Evolutionary conservation across 2,888 invertebrate species (phyloP).

Genomic region (Eurytoma californica): DNA sequence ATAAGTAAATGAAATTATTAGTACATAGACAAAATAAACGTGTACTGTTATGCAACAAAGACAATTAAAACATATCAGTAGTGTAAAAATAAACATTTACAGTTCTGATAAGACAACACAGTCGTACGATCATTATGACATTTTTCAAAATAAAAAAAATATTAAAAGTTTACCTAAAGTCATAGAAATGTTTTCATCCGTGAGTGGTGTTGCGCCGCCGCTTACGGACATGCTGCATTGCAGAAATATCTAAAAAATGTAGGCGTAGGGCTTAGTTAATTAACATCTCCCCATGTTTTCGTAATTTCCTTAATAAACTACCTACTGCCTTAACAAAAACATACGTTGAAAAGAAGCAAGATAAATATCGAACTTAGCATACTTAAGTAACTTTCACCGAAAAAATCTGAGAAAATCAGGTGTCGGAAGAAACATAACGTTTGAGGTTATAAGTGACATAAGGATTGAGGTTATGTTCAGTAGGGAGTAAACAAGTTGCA

Average conservation of each 20-base stretch:
- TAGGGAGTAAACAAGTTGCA: conserved; percentile 17
- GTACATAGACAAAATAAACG: neutral
- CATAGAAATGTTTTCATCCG: conserved; percentile 88
- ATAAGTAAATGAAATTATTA: neutral
- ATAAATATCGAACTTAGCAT: no score
- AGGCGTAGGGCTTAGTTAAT: neutral
- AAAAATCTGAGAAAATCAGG: neutral
- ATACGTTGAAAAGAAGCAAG: no score
- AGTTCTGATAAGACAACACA: neutral
- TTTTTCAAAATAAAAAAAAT: neutral
- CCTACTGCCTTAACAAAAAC: no score
- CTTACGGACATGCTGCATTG: conserved; percentile 74
- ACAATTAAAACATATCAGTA: neutral
- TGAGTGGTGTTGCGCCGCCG: conserved; percentile 89
- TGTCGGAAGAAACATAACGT: neutral
- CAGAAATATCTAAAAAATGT: conserved; percentile 74
- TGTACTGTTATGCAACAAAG: no score
- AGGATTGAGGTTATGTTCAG: conserved; percentile 31
- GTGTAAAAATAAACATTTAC: conserved; percentile 1
- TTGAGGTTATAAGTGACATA: conserved; percentile 27
- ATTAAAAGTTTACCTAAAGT: conserved; percentile 82
- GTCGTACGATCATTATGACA: neutral
- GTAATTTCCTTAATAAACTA: no score
- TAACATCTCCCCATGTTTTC: no score
- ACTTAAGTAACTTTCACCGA: no score